Evolutionary conservation across 2,888 invertebrate species (phyloP), one percentile per base, ranked within the genome.

Genomic region (Drosophila fulvimacula): DNA sequence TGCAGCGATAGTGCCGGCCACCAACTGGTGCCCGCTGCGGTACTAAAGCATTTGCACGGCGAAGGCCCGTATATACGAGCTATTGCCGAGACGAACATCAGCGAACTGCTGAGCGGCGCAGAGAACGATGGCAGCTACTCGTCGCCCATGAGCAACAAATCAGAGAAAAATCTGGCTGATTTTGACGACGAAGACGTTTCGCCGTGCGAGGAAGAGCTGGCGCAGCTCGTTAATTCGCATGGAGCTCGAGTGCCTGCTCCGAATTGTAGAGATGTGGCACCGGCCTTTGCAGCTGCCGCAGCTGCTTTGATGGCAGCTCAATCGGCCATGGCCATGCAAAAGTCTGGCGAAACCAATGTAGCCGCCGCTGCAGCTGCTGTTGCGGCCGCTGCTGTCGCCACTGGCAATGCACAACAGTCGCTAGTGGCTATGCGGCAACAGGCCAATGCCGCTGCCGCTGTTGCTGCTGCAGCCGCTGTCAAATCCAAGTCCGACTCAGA

Each of bases 111-210:
- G 7, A 94, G 94, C 75, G 95, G 94, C 0, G 95, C 95, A 60
- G 96, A 96, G 81, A 95, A 95, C 63, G 95, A 95, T 86, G 97
- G 97, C n/a, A 97, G 97, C 89, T 97, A 97, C 82, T 98, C 98
- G n/a, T 98, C 98, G 0, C 95, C 97, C 36, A 95, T 97, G 93
- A 98, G 97, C 72, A 97, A 96, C 82, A 98, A 98, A 93, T 98
- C 98, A 2, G 98, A 98, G 87, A 97, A 98, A 81, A 98, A 98
- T 92, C 96, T 98, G 95, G 97, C 97, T 0, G 98, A 98, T 92
- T 96, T 98, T 88, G 98, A 98, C 88, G 98, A 98, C 6, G 98
- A 98, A 4, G 96, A 96, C 88, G 97, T 97, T 88, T 97, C 97
- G 10, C 96, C 96, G 1, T 97, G 97, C 90, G 97, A 97, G 89